These are phyloP conservation scores for Mallateleia sp. DNA, from an alignment of 2,888 invertebrate genomes.

Conservation along the genomic window DNA sequence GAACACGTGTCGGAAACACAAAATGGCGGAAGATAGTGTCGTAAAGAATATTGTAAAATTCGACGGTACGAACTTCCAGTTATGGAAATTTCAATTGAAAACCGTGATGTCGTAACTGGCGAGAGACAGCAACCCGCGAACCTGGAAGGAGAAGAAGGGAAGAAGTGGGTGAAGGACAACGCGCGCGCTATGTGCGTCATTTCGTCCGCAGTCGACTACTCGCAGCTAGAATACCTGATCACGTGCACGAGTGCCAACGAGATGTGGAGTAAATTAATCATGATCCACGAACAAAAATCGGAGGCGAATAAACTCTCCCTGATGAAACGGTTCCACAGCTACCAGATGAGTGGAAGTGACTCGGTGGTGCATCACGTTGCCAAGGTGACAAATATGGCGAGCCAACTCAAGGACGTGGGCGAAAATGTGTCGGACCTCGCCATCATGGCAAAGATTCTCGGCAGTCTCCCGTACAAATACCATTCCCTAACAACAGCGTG, in stretches of 20 bases:
- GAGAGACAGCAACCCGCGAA: constrained; percentile 6
- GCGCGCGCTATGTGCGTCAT: constrained; percentile 66
- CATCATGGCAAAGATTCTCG: constrained; percentile 78
- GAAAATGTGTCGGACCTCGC: constrained; percentile 59
- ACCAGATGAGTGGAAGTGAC: constrained; percentile 69
- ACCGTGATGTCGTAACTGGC: constrained; percentile 65
- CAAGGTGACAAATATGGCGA: constrained; percentile 72
- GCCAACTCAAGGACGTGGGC: constrained; percentile 73
- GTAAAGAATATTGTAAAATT: constrained; percentile 83
- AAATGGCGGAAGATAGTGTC: constrained; percentile 11
- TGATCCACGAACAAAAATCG: constrained; percentile 77
- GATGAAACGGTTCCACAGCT: constrained; percentile 72
- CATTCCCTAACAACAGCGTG: constrained; percentile 51
- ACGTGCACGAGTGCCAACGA: constrained; percentile 73
- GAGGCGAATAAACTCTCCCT: constrained; percentile 70
- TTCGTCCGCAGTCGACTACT: constrained; percentile 73
- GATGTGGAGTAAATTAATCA: constrained; percentile 77
- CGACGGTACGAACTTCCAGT: constrained; percentile 76
- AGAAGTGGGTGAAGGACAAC: constrained; percentile 70
- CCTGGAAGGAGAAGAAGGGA: constrained; percentile 5
- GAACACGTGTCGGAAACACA: no score
- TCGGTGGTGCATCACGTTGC: constrained; percentile 75
- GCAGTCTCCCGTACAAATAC: constrained; percentile 77
- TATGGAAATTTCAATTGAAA: constrained; percentile 76
- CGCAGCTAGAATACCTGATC: constrained; percentile 73